These are phyloP conservation scores for Alosa alosa DNA, from an alignment of 2,113 vertebrate genomes.

Conservation along the genomic window DNA sequence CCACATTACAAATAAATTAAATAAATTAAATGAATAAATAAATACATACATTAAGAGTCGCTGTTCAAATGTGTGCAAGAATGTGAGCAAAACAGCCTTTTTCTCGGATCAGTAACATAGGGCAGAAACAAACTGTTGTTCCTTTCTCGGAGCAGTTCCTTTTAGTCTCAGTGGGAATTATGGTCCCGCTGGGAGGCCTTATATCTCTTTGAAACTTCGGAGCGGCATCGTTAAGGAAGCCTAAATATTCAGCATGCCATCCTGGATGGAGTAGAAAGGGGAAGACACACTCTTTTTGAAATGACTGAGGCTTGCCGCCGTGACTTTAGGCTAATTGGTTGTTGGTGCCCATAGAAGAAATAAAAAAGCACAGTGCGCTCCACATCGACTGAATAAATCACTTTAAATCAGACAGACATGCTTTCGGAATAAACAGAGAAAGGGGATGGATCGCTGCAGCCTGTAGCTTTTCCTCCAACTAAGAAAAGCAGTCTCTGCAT, in stretches of 20 bases:
- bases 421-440: neutral
- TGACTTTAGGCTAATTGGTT: conserved; percentile 6
- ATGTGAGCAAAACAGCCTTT: neutral
- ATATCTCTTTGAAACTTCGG: neutral
- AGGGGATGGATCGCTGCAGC: neutral
- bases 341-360: neutral
- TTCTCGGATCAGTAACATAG: neutral
- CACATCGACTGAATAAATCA: neutral
- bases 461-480: neutral
- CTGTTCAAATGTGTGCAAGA: neutral
- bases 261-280: neutral
- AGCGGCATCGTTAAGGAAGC: neutral
- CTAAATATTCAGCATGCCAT: neutral
- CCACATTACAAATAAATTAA: neutral
- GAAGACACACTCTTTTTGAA: neutral
- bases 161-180: neutral
- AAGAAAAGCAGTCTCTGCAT: neutral
- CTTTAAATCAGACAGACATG: neutral
- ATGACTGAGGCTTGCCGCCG: neutral
- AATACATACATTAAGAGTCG: neutral
- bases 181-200: neutral
- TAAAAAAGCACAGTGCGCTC: neutral
- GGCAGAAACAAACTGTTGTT: neutral
- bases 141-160: neutral
- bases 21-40: neutral